A percentile compares a stretch with the other conserved stretches of the same genome.
Evolutionary conservation across 2,113 vertebrate species (phyloP).

Genomic region (Gobius niger): DNA sequence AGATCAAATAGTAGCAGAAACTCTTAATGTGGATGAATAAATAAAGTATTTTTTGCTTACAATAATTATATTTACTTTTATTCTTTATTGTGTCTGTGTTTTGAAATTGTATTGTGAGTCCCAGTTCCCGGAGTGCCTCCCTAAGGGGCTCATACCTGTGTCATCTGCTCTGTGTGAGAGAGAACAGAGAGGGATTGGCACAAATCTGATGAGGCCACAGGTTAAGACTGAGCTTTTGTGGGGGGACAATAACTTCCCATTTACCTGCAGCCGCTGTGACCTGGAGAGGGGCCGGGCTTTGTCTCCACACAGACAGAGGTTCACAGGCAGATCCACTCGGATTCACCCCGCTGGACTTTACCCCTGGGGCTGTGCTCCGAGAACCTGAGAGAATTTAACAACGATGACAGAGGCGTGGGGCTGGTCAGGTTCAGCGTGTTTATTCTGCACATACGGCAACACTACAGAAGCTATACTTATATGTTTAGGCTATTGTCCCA

Average conservation of each 20-base stretch:
- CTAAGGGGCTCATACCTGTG: conserved; percentile 55
- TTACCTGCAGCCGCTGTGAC: conserved; percentile 81
- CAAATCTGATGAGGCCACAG: conserved; percentile 73
- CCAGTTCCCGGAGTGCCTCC: conserved; percentile 16
- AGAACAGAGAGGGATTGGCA: conserved; percentile 60
- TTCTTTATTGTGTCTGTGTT: too few species aligned
- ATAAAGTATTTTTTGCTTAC: too few species aligned
- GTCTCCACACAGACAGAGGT: conserved; percentile 75
- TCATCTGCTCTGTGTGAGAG: conserved; percentile 56
- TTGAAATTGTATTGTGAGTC: background rate
- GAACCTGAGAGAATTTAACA: conserved; percentile 38
- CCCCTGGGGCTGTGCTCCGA: conserved; percentile 45
- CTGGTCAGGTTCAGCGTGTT: conserved; percentile 17
- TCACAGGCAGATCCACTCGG: conserved; percentile 70
- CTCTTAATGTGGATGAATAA: too few species aligned
- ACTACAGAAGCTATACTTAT: background rate
- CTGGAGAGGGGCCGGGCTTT: conserved; percentile 70
- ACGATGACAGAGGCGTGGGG: conserved; percentile 17
- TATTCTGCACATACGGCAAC: background rate
- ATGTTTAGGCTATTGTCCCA: background rate
- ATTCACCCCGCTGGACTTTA: conserved; percentile 64
- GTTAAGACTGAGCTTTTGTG: conserved; percentile 77
- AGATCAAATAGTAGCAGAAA: too few species aligned
- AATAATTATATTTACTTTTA: too few species aligned
- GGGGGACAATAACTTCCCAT: conserved; percentile 74